phyloP scores from a whole-genome alignment of 2,113 vertebrate genomes.

The Apeltes quadracus region DNA sequence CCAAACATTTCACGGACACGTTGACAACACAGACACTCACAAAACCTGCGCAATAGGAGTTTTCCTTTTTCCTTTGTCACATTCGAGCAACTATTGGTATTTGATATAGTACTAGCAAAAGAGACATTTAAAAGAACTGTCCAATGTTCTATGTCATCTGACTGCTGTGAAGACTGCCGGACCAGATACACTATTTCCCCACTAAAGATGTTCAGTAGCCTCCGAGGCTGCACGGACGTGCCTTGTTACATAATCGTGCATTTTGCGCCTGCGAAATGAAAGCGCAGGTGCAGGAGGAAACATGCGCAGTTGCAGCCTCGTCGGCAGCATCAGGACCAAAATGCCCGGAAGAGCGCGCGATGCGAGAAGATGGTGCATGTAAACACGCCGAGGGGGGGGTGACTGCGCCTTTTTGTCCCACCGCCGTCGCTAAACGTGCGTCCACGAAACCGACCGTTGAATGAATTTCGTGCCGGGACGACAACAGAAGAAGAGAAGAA shows the following conservation, averaged over 20 bases:
- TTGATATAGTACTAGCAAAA: not conserved
- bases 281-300: constrained; percentile 53
- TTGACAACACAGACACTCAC: not conserved
- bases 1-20: not conserved
- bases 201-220: not conserved
- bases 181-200: not conserved
- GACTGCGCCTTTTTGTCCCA: not conserved
- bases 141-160: not conserved
- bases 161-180: not conserved
- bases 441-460: not conserved
- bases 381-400: constrained; percentile 39
- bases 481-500: not conserved
- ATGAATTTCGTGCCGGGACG: not conserved
- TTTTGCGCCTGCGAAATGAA: constrained; percentile 45
- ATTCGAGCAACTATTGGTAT: not conserved
- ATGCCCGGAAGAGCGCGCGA: constrained; percentile 22
- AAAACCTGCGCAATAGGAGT: not conserved
- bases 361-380: constrained; percentile 60
- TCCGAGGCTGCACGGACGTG: not conserved
- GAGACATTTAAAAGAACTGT: not conserved
- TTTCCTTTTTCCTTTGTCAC: not conserved
- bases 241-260: constrained; percentile 61
- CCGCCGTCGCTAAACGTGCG: not conserved
- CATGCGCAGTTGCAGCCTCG: constrained; percentile 72
- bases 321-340: constrained; percentile 80